Percentiles rank a stretch among this genome's conserved stretches.
phyloP scores from a whole-genome alignment of 2,888 invertebrate genomes.

The Aphidoletes aphidimyza region DNA sequence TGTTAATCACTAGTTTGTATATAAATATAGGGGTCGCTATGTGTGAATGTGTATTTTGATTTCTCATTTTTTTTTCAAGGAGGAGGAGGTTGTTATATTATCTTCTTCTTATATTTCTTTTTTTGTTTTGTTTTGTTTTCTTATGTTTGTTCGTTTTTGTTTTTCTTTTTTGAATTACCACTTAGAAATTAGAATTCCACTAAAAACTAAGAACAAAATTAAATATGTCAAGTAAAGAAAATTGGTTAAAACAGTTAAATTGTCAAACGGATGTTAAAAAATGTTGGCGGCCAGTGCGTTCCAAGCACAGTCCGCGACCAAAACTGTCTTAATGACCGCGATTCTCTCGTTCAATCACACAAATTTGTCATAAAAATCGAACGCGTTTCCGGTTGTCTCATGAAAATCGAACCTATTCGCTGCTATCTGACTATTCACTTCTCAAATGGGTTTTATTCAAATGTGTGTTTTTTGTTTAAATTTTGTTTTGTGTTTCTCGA shows the following conservation, averaged over 20 bases:
- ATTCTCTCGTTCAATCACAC: too few species aligned
- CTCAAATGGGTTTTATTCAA: neutral
- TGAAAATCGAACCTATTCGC: neutral
- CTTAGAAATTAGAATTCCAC: neutral
- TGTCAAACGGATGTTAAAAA: neutral
- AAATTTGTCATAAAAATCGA: too few species aligned
- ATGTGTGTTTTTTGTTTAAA: neutral
- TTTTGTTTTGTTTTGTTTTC: neutral
- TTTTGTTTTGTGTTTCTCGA: neutral
- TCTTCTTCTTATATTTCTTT: too few species aligned
- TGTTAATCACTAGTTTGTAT: constrained; percentile 32
- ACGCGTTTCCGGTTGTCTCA: too few species aligned
- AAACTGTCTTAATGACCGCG: too few species aligned
- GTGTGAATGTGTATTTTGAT: constrained; percentile 18
- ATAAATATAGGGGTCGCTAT: constrained; percentile 19
- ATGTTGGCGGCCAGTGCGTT: neutral
- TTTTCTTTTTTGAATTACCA: neutral
- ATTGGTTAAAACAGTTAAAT: neutral
- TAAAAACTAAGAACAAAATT: neutral
- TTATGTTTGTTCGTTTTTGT: neutral
- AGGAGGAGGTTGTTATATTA: too few species aligned
- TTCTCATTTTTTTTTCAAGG: too few species aligned
- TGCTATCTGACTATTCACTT: neutral
- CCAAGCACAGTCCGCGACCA: neutral
- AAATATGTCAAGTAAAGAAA: neutral